A percentile compares a stretch with the other conserved stretches of the same genome.
These are phyloP conservation scores for Drosophila albomicans DNA, from an alignment of 1,140 invertebrate genomes.

Conservation along the genomic window DNA sequence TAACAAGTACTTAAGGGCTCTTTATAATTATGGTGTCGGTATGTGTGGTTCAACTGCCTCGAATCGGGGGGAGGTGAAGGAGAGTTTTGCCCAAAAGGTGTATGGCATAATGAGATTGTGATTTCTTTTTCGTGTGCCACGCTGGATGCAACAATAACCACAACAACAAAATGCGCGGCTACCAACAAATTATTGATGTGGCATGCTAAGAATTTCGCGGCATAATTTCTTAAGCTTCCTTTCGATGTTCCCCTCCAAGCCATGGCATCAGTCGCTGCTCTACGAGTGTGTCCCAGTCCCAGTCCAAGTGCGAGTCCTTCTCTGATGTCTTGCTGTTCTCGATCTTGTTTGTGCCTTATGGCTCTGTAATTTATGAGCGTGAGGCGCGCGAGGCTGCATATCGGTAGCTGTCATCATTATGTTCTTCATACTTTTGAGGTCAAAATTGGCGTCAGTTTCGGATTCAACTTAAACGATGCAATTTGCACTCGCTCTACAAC, in stretches of 20 bases:
- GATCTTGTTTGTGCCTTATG: slow-evolving; percentile 70
- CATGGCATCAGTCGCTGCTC: not conserved
- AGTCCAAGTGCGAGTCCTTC: not conserved
- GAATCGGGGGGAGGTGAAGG: not conserved
- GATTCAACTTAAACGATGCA: slow-evolving; percentile 31
- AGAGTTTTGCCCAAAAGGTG: slow-evolving; percentile 65
- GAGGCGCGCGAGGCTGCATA: slow-evolving; percentile 51
- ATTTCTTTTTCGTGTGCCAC: slow-evolving; percentile 78
- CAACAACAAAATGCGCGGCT: slow-evolving; percentile 43
- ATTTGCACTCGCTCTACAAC: slow-evolving; percentile 13
- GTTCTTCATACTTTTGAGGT: slow-evolving; percentile 62
- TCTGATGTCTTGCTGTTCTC: slow-evolving; percentile 30
- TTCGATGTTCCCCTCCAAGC: not conserved
- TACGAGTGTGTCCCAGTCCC: no score
- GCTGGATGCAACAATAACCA: slow-evolving; percentile 18
- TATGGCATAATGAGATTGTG: slow-evolving; percentile 83
- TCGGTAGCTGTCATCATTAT: slow-evolving; percentile 81
- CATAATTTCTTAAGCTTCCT: slow-evolving; percentile 59
- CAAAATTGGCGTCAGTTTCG: slow-evolving; percentile 52
- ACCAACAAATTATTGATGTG: slow-evolving; percentile 78
- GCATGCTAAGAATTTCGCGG: slow-evolving; percentile 81
- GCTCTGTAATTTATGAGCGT: slow-evolving; percentile 69
- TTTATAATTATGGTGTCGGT: slow-evolving; percentile 77
- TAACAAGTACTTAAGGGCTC: slow-evolving; percentile 85
- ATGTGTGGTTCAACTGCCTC: slow-evolving; percentile 17